Evolutionary conservation across 2,888 invertebrate genomes (phyloP).

Genomic region (Leptopilina drosophilae): DNA sequence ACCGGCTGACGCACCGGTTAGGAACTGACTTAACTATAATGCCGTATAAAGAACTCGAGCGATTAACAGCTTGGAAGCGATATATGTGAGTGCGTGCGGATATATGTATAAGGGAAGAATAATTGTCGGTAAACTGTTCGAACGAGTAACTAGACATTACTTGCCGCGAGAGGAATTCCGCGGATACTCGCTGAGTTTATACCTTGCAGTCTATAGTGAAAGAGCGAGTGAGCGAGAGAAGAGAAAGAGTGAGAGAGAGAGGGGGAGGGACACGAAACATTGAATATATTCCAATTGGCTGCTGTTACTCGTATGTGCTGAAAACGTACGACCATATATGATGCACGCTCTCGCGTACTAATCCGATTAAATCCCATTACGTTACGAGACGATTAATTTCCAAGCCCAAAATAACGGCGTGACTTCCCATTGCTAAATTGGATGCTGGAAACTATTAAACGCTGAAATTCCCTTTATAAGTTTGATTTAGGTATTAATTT

Average conservation of each 20-base stretch:
- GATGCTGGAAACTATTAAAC: constrained; percentile 29
- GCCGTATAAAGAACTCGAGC: constrained; percentile 63
- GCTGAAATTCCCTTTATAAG: constrained; percentile 33
- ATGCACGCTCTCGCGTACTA: constrained; percentile 60
- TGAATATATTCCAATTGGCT: constrained; percentile 64
- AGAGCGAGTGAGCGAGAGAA: constrained; percentile 4
- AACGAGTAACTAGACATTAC: constrained; percentile 65
- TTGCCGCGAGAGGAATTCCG: constrained; percentile 58
- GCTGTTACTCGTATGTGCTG: constrained; percentile 49
- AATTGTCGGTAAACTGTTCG: constrained; percentile 67
- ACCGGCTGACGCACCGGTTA: constrained; percentile 58
- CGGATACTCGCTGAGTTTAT: constrained; percentile 45
- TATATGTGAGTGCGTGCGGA: constrained; percentile 40
- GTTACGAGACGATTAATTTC: constrained; percentile 63
- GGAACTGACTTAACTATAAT: constrained; percentile 56
- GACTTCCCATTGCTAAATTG: constrained; percentile 33
- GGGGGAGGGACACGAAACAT: constrained; percentile 42
- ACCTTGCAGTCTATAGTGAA: constrained; percentile 17
- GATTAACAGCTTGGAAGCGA: constrained; percentile 65
- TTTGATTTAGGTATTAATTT: constrained; percentile 30
- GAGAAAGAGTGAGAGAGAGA: too few relatives aligned
- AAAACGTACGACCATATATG: constrained; percentile 54
- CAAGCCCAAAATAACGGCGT: constrained; percentile 57
- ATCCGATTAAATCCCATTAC: constrained; percentile 68
- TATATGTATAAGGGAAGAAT: constrained; percentile 55